Evolutionary conservation across 2,888 invertebrate genomes (phyloP), one percentile per base, ranked within the genome.

Genomic region (Mycalesis mineus): DNA sequence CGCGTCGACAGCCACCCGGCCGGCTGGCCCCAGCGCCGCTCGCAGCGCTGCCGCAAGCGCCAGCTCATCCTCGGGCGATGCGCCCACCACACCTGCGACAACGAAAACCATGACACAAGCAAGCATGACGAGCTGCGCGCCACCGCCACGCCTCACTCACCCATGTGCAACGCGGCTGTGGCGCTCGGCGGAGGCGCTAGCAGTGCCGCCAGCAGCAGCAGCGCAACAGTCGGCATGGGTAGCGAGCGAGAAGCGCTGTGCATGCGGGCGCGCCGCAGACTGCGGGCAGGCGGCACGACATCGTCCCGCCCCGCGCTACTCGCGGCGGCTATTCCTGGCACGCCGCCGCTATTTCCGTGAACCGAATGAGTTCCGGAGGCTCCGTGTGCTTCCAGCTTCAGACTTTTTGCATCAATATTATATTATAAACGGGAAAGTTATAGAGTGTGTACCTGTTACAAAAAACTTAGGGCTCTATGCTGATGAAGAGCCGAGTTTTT

Each of bases 31-130:
- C 58, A 59, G 58, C 42, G 63, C 66, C 13, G 61, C 64, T 7
- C 62, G 62, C 42, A 65, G 65, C n/a, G 66, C 68, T 37, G 65
- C 67, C 45, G 61, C 63, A 58, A 67, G 57, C 44, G 50, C 56
- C 47, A 51, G 55, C n/a, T 60, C 68, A 6, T 33, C 52, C 58
- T 61, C 64, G 41, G 63, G 64, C 15, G 55, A 44, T 29, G 54
- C 44, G 40, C 60, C 64, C 29, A 64, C 68, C 48, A 66, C 63
- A 7, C 66, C 62, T 61, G 57, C 28, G 5, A 22, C 22, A 22
- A 5, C 22, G 22, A 2, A 22, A 2, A 5, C 22, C 3, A 4
- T 5, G 5, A 9, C 48, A 29, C 15, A 41, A 6, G 36, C 44
- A n/a, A n/a, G n/a, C n/a, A n/a, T n/a, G n/a, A n/a, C n/a, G 41